Base-by-base conservation (phyloP, 2,113 vertebrate species). In the Quiscalus mexicanus region DNA sequence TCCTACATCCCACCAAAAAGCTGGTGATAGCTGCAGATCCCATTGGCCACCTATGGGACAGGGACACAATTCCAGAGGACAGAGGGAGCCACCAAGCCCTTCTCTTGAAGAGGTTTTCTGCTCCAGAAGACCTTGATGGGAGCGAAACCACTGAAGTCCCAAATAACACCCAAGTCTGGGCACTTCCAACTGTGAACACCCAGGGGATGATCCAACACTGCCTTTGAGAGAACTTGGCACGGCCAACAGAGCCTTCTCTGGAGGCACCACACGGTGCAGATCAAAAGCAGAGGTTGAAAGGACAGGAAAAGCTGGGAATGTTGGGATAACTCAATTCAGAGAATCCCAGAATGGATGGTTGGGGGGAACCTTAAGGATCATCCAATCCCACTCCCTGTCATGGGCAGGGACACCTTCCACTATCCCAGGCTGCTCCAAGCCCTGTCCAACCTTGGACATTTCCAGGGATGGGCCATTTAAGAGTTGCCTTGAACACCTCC, bases 191-290 rank as follows among this genome's bases (percentile, higher is more conserved):
- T 37, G 23, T n/a, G 22, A 59, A n/a, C 17, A 30, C 6, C 31
- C 44, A 45, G 69, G 74, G 41, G n/a, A 1, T 33, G 64, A 68
- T 22, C 28, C 63, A 71, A 9, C 42, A 23, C 1, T 2, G 21
- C 47, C 31, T 25, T 5, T 0, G 1, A 47, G 64, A 47, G 73
- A 59, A 37, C 1, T 0, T 2, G 15, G 8, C 2, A 11, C 0
- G 44, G 59, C 68, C 71, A 79, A 24, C 59, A 69, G 71, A 60
- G 1, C 4, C 1, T 17, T 2, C 31, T 19, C 50, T 69, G 68
- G 55, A 76, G 35, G 64, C n/a, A 76, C 49, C 42, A 24, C 1
- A 45, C 0, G 0, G 1, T 52, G 62, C 56, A 89, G 67, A 23
- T 7, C 71, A 44, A 76, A 52, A 87, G 37, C 41, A 83, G 53